phyloP scores from a whole-genome alignment of 2,888 invertebrate species.

The Tetranychus piercei region DNA sequence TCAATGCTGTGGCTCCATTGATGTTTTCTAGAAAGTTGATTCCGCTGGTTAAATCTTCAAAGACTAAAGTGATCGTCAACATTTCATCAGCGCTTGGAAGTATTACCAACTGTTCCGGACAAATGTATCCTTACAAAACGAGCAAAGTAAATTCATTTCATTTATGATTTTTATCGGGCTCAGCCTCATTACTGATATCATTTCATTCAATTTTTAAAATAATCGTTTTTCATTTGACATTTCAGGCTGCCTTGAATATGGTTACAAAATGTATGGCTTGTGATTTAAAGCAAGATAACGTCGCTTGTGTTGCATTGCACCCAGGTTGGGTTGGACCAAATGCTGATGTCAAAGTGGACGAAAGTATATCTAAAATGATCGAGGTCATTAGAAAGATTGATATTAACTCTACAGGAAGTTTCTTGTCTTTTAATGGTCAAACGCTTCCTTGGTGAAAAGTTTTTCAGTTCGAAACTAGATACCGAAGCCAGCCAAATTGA shows the following conservation, averaged over 20 bases:
- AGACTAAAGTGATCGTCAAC: constrained; percentile 46
- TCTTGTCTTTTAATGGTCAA: constrained; percentile 57
- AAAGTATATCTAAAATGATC: constrained; percentile 48
- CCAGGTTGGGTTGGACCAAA: constrained; percentile 49
- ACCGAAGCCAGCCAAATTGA: no score
- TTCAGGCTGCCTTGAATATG: constrained; percentile 54
- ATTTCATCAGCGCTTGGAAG: constrained; percentile 66
- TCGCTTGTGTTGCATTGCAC: constrained; percentile 55
- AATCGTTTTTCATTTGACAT: neutral
- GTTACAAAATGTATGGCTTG: constrained; percentile 64
- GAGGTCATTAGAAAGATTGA: constrained; percentile 44
- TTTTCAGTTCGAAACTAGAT: no score
- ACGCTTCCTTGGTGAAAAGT: constrained; percentile 47
- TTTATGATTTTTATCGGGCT: no score
- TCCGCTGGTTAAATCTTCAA: constrained; percentile 39
- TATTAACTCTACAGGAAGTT: constrained; percentile 51
- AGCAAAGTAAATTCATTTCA: neutral
- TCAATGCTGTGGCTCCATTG: constrained; percentile 62
- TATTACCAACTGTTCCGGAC: constrained; percentile 55
- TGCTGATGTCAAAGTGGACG: constrained; percentile 52
- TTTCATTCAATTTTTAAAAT: neutral
- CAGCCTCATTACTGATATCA: no score
- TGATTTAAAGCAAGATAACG: constrained; percentile 54
- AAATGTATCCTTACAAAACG: constrained; percentile 51
- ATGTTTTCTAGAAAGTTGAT: constrained; percentile 59